Evolutionary conservation across 64 coral and sea anemone genomes (phyloP), one percentile per base, ranked within the genome.

Genomic region (Cladopsammia gracilis): DNA sequence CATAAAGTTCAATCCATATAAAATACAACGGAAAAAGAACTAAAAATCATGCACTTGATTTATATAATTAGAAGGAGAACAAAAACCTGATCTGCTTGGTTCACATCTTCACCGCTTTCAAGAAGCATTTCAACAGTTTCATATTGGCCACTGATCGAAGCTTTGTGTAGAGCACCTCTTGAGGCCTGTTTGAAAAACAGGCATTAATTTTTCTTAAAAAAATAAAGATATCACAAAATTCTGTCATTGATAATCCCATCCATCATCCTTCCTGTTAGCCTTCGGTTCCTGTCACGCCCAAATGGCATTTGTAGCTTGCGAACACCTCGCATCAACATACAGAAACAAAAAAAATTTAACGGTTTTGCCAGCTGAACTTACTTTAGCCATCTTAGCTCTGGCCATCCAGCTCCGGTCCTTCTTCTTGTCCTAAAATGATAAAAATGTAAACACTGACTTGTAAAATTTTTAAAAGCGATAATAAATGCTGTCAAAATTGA

Each of bases 101-200:
- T 48, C 12, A 53, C 74, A 77, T 77, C 48, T 53, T 77, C 74
- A 22, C 74, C 74, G n/a, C 18, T 77, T 77, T 77, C 74, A 77
- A 77, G 74, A 54, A 77, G 74, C 20, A 54, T 24, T 77, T 54
- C 52, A 24, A 77, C 48, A n/a, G n/a, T 25, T 6, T 25, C 49
- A 12, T 12, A 77, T 24, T 22, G 48, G 3, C 74, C 74, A 25
- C 20, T 77, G 19, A 54, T 13, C 0, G 74, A 3, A 23, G 71
- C 71, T 19, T 75, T 75, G 71, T 75, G 71, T 16, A 75, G 10
- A 6, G 12, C 15, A 6, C 43, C 4, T 53, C 74, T 77, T 54
- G 74, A 53, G 0, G 9, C 48, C 74, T 77, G 16, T 25, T 19
- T 19, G 13, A 77, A 75, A 75, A 75, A 73, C 1, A 18, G 47